These are phyloP conservation scores for Xerus rutilus DNA, from an alignment of 2,797 vertebrate genomes.

Conservation along the genomic window DNA sequence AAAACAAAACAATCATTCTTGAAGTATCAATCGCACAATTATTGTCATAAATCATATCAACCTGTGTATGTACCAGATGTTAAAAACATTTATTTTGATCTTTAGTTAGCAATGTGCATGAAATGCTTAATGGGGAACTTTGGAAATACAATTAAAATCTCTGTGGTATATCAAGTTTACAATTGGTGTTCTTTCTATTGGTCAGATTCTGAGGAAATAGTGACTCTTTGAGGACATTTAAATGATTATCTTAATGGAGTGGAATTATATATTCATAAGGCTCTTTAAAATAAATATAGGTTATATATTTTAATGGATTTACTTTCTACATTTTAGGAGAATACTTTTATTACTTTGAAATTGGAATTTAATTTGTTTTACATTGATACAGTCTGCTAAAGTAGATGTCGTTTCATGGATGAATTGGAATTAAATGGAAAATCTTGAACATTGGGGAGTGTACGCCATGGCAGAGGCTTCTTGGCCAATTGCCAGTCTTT, in stretches of 20 bases:
- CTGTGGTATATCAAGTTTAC: neutral
- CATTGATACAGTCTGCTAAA: constrained; percentile 25
- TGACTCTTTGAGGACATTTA: constrained; percentile 57
- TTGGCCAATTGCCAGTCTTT: constrained; percentile 69
- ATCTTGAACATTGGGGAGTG: constrained; percentile 51
- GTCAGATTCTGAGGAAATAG: constrained; percentile 51
- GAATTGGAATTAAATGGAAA: constrained; percentile 66
- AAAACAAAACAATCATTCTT: constrained; percentile 1
- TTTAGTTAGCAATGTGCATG: constrained; percentile 39
- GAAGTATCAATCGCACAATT: neutral
- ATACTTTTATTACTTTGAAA: constrained; percentile 63
- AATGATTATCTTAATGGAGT: constrained; percentile 49
- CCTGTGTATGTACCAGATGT: neutral
- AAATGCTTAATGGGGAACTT: constrained; percentile 14
- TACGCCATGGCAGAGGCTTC: neutral
- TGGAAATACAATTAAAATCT: constrained; percentile 15
- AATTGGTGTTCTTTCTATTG: constrained; percentile 34
- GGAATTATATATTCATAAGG: constrained; percentile 29
- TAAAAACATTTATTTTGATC: constrained; percentile 35
- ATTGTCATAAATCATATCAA: neutral
- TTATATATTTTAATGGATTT: constrained; percentile 28
- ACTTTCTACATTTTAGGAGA: constrained; percentile 39
- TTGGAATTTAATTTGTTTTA: constrained; percentile 64
- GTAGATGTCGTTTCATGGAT: neutral
- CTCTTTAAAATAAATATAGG: constrained; percentile 33